Percentiles rank a stretch among this genome's conserved stretches.
These are phyloP conservation scores for Typhlomys cinereus DNA, from an alignment of 2,113 vertebrate species.

Conservation along the genomic window DNA sequence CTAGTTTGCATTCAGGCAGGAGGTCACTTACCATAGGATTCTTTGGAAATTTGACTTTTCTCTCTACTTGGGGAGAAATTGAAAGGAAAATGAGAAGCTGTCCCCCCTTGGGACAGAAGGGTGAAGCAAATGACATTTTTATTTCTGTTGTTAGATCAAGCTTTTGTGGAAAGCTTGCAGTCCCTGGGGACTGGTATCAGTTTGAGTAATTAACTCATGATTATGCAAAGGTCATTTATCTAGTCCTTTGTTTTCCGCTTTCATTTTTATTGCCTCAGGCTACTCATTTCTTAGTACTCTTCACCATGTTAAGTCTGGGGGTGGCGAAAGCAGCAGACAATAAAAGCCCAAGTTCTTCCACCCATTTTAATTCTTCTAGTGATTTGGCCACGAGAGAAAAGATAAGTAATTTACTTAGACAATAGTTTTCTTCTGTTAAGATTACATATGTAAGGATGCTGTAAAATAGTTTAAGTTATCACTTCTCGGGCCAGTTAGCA, in stretches of 20 bases:
- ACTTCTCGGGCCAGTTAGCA: background rate
- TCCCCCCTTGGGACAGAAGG: background rate
- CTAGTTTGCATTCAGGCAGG: background rate
- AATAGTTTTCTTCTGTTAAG: slow-evolving; percentile 13
- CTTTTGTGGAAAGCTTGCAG: slow-evolving; percentile 45
- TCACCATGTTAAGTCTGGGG: background rate
- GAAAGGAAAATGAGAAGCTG: background rate
- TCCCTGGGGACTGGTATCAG: slow-evolving; percentile 50
- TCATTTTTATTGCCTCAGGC: slow-evolving; percentile 59
- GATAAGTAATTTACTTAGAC: slow-evolving; percentile 30
- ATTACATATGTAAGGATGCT: slow-evolving; percentile 28
- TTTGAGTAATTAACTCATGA: slow-evolving; percentile 71
- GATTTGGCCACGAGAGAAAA: slow-evolving; percentile 49
- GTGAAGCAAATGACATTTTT: background rate
- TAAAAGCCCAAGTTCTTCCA: background rate
- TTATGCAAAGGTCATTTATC: slow-evolving; percentile 70
- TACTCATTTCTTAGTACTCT: slow-evolving; percentile 52
- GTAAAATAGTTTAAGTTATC: background rate
- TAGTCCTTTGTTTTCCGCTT: slow-evolving; percentile 55
- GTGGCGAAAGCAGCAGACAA: background rate
- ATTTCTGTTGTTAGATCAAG: slow-evolving; percentile 3
- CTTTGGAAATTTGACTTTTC: slow-evolving; percentile 24
- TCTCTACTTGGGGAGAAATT: slow-evolving; percentile 34
- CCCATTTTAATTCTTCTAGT: slow-evolving; percentile 33
- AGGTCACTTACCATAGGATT: background rate